These are phyloP conservation scores for Tenualosa ilisha DNA, from an alignment of 2,797 vertebrate species.

Conservation along the genomic window DNA sequence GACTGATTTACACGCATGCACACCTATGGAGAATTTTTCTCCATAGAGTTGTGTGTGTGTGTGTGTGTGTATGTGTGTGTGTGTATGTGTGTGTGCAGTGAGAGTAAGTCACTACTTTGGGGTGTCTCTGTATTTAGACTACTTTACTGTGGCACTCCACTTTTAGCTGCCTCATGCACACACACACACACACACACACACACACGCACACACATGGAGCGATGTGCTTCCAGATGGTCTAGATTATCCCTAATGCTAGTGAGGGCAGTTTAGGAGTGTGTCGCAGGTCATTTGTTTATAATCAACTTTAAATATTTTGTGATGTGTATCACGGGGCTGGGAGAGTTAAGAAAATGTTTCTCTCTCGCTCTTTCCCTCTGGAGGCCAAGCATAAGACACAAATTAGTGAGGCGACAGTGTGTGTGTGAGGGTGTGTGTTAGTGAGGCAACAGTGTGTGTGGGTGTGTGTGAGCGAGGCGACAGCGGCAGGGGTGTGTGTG, in stretches of 20 bases:
- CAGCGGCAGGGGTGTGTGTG: too few species aligned
- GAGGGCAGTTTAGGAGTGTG: slow-evolving; percentile 41
- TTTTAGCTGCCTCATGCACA: too few species aligned
- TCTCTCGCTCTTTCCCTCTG: background rate
- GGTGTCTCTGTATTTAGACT: too few species aligned
- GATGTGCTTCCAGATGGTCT: slow-evolving; percentile 50
- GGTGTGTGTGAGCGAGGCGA: background rate
- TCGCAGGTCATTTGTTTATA: slow-evolving; percentile 45
- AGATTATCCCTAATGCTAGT: slow-evolving; percentile 50
- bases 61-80: too few species aligned
- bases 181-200: background rate
- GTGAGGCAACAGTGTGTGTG: too few species aligned
- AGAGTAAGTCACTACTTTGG: too few species aligned
- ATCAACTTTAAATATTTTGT: slow-evolving; percentile 47
- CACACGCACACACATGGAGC: slow-evolving; percentile 33
- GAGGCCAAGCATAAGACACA: background rate
- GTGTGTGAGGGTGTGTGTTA: background rate
- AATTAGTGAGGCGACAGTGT: background rate
- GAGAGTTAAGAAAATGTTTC: background rate
- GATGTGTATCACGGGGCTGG: slow-evolving; percentile 27
- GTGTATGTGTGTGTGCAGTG: too few species aligned
- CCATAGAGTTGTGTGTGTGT: too few species aligned
- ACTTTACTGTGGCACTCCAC: too few species aligned
- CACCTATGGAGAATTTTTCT: too few species aligned
- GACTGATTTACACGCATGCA: too few species aligned